Evolutionary conservation across 1,140 invertebrate species (phyloP), one percentile per base, ranked within the genome.

Genomic region (Ditylenchus dipsaci): DNA sequence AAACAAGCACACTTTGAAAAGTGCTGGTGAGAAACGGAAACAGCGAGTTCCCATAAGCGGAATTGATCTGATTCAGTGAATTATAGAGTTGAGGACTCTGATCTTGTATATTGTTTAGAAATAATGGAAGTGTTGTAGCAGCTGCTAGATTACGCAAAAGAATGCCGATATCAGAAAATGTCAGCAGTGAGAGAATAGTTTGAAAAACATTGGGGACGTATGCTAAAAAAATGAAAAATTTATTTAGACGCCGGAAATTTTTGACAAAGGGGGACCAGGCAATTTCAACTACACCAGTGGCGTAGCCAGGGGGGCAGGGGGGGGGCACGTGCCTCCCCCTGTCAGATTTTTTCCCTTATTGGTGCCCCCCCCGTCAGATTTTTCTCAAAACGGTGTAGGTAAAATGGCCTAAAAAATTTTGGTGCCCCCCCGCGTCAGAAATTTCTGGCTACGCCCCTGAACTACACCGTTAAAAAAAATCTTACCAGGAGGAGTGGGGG

Each of bases 21-120:
- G 29, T 43, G 29, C 59, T 61, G 3, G 27, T 13, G 1, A 61
- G 3, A 61, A 61, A 8, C 26, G 59, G 59, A 61, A 26, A 61
- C n/a, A 61, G 26, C 5, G 59, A 61, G n/a, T 61, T 61, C 26
- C 59, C 59, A n/a, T 61, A 61, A 5, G 59, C 59, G 1, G 19
- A 21, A n/a, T 61, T 61, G 29, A 61, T 5, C 8, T 19, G n/a
- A 61, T 61, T 61, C 3, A 61, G 38, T 1, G 59, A 5, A 43
- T 3, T 30, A 43, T 26, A 61, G n/a, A 61, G 29, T n/a, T 5
- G 8, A 19, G 38, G 59, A 61, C 59, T 61, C 38, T 61, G 59
- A 19, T 5, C 38, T 29, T 61, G 59, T n/a, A 61, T 13, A 19
- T n/a, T 33, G 29, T 43, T 27, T 21, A 61, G 13, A 30, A 61